A percentile compares a stretch with the other conserved stretches of the same genome.
phyloP scores from a whole-genome alignment of 1,140 invertebrate species.

The Listronotus bonariensis region DNA sequence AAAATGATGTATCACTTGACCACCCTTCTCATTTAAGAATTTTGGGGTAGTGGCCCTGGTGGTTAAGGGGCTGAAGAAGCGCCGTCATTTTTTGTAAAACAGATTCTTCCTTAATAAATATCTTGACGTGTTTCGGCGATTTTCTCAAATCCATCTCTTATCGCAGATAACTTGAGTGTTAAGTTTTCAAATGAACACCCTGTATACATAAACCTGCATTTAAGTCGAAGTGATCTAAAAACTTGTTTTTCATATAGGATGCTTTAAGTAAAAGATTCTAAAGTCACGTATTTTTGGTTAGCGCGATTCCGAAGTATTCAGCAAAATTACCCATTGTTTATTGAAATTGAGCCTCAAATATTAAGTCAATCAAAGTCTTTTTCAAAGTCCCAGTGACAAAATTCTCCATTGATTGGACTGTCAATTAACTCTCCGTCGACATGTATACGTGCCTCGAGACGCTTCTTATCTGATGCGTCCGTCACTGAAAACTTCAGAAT shows the following conservation, averaged over 20 bases:
- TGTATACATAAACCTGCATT: not conserved
- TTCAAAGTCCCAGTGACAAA: conserved; percentile 51
- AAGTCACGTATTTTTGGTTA: conserved; percentile 49
- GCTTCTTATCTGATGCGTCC: conserved; percentile 54
- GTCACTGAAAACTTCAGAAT: conserved; percentile 37
- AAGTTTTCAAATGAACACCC: too few relatives aligned
- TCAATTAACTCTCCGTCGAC: conserved; percentile 55
- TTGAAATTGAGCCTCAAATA: conserved; percentile 53
- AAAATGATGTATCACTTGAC: too few relatives aligned
- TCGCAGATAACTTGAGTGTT: too few relatives aligned
- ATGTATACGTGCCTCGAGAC: conserved; percentile 54
- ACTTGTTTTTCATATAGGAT: conserved; percentile 9
- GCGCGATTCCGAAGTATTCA: conserved; percentile 40
- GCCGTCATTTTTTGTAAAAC: too few relatives aligned
- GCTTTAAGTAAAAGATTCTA: conserved; percentile 18
- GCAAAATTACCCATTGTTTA: conserved; percentile 54
- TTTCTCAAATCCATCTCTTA: too few relatives aligned
- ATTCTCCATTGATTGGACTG: conserved; percentile 54
- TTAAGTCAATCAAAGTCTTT: conserved; percentile 55
- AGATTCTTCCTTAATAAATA: too few relatives aligned
- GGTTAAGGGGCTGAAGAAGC: too few relatives aligned
- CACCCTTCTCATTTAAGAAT: too few relatives aligned
- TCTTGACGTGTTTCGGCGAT: too few relatives aligned
- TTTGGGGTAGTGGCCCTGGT: too few relatives aligned
- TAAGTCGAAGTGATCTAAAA: not conserved